Percentiles rank a stretch among this genome's conserved stretches.
Conservation (phyloP, 2,888 invertebrate species). For the Drosophila infuscata region DNA sequence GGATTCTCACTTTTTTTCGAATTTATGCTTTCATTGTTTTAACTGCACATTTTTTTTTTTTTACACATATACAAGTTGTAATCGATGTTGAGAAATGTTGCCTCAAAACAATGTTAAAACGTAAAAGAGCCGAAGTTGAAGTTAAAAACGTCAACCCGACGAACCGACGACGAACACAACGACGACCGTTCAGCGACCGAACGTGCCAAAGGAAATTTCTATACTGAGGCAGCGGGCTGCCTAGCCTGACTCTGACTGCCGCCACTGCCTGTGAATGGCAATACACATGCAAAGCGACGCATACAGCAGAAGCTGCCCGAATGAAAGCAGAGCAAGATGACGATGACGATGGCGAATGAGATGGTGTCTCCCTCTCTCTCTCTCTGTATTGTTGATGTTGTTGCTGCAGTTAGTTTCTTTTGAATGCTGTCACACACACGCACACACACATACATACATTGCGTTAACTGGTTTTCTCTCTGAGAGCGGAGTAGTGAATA, state of each 20-base stretch:
- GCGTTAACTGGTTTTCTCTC: constrained; percentile 58
- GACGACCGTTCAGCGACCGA: constrained; percentile 53
- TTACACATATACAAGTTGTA: constrained; percentile 19
- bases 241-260: constrained; percentile 54
- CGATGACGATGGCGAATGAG: constrained; percentile 44
- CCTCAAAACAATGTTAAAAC: constrained; percentile 48
- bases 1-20: constrained; percentile 14
- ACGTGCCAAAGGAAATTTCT: constrained; percentile 82
- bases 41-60: constrained; percentile 16
- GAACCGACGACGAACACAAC: constrained; percentile 34
- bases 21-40: constrained; percentile 12
- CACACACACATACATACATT: constrained; percentile 1
- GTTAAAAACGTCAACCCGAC: constrained; percentile 42
- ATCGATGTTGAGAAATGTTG: constrained; percentile 46
- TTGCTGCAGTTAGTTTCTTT: constrained; percentile 59
- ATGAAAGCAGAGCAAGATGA: constrained; percentile 77
- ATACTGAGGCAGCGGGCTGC: constrained; percentile 64
- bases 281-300: constrained; percentile 25
- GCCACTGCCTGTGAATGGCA: constrained; percentile 39
- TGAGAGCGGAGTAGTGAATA: constrained; percentile 41
- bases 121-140: constrained; percentile 27
- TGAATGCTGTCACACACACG: constrained; percentile 36
- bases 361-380: constrained; percentile 15
- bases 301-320: constrained; percentile 64
- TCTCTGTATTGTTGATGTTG: constrained; percentile 23